Evolutionary conservation across 2,113 vertebrate genomes (phyloP), one percentile per base, ranked within the genome.

Genomic region (Lanius collurio): DNA sequence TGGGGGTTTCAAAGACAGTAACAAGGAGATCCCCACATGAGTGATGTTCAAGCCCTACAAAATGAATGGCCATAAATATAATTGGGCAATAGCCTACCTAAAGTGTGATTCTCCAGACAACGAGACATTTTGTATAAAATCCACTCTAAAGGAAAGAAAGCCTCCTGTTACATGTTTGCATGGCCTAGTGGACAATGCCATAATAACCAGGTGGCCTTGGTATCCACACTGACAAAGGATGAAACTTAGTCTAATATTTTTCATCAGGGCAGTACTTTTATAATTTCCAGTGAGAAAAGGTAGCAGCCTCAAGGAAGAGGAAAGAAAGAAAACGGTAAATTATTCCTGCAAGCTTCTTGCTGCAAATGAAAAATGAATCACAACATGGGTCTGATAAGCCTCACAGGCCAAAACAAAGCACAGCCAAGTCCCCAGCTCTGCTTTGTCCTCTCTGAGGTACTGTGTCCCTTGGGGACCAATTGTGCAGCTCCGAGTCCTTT

Each of bases 401-500:
- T 92, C 0, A 0, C 84, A 77, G 85, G 83, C 90, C 95, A 93
- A 96, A 95, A 93, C 83, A 94, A 96, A 95, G 90, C 90, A 71
- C 69, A 90, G 68, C 26, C 6, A 28, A 74, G 69, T 78, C 56
- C 79, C 53, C 0, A 15, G 79, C 64, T 68, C 88, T 62, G 90
- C 90, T 97, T 95, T 95, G 94, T 96, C 88, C 86, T 95, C 86
- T 92, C 83, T 1, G 31, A 92, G 83, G 79, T 19, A 4, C 24
- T 2, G 8, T 41, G 49, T 92, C 88, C 92, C 94, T 93, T 92
- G 95, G 90, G 93, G 94, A 96, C 95, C 80, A 96, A 92, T 92
- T 97, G 94, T 89, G 65, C 80, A 83, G 85, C 80, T 87, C 87
- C 21, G 53, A 92, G 83, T 89, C 92, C 88, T 84, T 96, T 57